These are phyloP conservation scores for Maconellicoccus hirsutus DNA, from an alignment of 1,140 invertebrate species.

Conservation along the genomic window DNA sequence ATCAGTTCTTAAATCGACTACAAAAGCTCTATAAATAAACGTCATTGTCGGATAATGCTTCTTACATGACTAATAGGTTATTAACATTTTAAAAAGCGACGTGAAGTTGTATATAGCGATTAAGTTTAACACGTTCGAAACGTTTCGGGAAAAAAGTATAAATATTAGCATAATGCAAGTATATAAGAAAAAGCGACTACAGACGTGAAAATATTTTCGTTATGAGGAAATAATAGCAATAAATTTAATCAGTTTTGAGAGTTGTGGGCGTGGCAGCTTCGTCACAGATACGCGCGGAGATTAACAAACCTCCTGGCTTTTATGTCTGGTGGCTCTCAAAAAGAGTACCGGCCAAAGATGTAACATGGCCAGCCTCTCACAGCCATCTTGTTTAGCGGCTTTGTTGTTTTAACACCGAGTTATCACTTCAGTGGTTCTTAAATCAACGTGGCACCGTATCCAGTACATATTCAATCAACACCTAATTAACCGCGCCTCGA, in stretches of 20 bases:
- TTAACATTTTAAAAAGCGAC: slow-evolving; percentile 10
- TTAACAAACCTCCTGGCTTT: slow-evolving; percentile 11
- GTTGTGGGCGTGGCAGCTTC: slow-evolving; percentile 20
- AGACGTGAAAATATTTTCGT: slow-evolving; percentile 17
- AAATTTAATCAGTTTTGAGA: slow-evolving; percentile 22
- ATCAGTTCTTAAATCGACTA: neutral
- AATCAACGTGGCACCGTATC: neutral
- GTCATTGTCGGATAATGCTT: slow-evolving; percentile 14
- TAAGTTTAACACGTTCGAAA: slow-evolving; percentile 17
- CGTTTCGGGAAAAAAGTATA: slow-evolving; percentile 16
- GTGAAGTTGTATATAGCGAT: neutral
- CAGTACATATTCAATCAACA: neutral
- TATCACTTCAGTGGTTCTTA: slow-evolving; percentile 15
- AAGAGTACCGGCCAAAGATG: slow-evolving; percentile 14
- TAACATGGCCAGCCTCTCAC: slow-evolving; percentile 19
- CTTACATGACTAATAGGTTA: slow-evolving; percentile 21
- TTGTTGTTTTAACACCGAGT: neutral
- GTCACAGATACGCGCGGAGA: slow-evolving; percentile 18
- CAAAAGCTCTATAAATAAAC: slow-evolving; percentile 21
- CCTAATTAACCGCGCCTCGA: neutral
- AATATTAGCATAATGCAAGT: slow-evolving; percentile 18
- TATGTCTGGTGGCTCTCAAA: slow-evolving; percentile 4
- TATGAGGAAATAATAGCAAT: slow-evolving; percentile 18
- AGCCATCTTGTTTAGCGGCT: slow-evolving; percentile 20
- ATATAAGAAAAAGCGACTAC: neutral